Base-by-base conservation (phyloP, 1,140 invertebrate genomes). In the Leptoteleia sp. region DNA sequence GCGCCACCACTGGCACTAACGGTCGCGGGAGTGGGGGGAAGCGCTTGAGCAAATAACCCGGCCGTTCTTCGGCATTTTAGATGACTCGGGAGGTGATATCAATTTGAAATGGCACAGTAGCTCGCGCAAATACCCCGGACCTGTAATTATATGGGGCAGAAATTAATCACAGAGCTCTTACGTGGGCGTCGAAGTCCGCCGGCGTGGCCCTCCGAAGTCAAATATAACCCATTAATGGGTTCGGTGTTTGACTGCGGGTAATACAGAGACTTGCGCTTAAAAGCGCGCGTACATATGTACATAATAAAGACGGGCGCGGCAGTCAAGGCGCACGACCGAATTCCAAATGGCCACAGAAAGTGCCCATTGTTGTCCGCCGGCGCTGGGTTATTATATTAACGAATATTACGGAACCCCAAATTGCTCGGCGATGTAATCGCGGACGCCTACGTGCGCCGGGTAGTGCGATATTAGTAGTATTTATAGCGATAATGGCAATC, bases 221-320 rank as follows among this genome's bases (percentile, higher is more conserved):
- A 67, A 67, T 55, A 55, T 55, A 67, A 67, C 50, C 50, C 50
- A 67, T 67, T 67, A n/a, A 54, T 38, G n/a, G 29, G 48, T 54
- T 64, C 35, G 45, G 37, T 64, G 45, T 64, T 64, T 54, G 62
- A 54, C 62, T 54, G n/a, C 9, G 11, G 11, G 35, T 65, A 54
- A 54, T 65, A 57, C 40, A 2, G 62, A 22, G 3, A 68, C 50
- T 37, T 45, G 64, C 29, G 50, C 50, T 68, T 68, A 68, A 68
- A 68, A 68, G 64, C 50, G 3, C 17, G 40, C 31, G 33, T 47
- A 68, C 52, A 31, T 68, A 57, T 57, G 64, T 68, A 57, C 52
- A 68, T 48, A 55, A 55, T 68, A 68, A 57, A 27, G 37, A 35
- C 38, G 47, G 11, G 8, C n/a, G n/a, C n/a, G n/a, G n/a, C n/a